Percentiles rank a stretch among this genome's conserved stretches.
These are phyloP conservation scores for Gambelia wislizenii DNA, from an alignment of 2,797 vertebrate genomes.

Conservation along the genomic window DNA sequence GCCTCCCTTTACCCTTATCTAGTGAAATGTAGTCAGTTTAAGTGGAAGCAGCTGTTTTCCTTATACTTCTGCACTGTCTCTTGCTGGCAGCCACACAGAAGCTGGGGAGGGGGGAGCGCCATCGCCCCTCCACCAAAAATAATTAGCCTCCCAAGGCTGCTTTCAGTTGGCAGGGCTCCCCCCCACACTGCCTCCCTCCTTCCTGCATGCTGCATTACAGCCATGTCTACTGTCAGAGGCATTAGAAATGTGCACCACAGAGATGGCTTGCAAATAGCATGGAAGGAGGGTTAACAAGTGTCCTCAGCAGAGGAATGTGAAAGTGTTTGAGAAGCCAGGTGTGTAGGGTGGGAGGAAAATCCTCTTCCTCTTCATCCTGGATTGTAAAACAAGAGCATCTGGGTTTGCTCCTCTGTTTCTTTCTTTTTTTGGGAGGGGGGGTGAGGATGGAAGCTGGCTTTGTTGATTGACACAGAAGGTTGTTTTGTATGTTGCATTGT, in stretches of 20 bases:
- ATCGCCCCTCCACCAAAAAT: background rate
- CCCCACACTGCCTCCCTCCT: slow-evolving; percentile 62
- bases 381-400: slow-evolving; percentile 69
- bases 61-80: slow-evolving; percentile 3
- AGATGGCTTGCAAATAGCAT: slow-evolving; percentile 61
- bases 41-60: slow-evolving; percentile 89
- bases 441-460: slow-evolving; percentile 57
- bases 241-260: slow-evolving; percentile 54
- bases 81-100: slow-evolving; percentile 71
- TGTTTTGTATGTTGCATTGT: slow-evolving; percentile 76
- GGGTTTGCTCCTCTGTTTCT: slow-evolving; percentile 66
- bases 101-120: slow-evolving; percentile 25
- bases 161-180: slow-evolving; percentile 78
- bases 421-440: background rate
- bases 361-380: slow-evolving; percentile 53
- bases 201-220: slow-evolving; percentile 79
- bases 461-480: slow-evolving; percentile 75
- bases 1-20: slow-evolving; percentile 46
- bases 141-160: slow-evolving; percentile 52
- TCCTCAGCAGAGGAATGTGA: background rate
- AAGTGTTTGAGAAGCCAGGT: slow-evolving; percentile 24
- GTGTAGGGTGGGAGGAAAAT: background rate
- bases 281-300: slow-evolving; percentile 56
- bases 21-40: slow-evolving; percentile 80
- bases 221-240: slow-evolving; percentile 74